These are phyloP conservation scores for Hirtodrosophila trivittata DNA, from an alignment of 2,888 invertebrate species.

Conservation along the genomic window DNA sequence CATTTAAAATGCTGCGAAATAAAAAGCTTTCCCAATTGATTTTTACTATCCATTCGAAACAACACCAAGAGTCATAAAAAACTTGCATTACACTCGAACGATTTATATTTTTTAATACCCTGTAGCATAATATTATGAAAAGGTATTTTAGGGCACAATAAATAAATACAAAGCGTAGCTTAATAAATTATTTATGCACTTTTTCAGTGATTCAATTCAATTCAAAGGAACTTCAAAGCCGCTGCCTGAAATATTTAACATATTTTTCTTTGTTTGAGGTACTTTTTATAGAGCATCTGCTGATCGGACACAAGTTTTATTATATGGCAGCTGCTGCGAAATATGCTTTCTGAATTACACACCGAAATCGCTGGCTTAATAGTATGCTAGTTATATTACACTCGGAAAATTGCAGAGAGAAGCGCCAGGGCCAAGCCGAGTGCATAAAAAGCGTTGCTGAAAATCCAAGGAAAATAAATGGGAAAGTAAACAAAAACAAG, in stretches of 20 bases:
- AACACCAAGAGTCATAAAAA: conserved; percentile 32
- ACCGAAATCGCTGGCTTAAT: conserved; percentile 67
- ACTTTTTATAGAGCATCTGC: no score
- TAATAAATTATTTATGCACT: no score
- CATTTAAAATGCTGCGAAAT: conserved; percentile 47
- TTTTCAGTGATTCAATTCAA: no score
- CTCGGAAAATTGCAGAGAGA: conserved; percentile 33
- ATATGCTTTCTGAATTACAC: conserved; percentile 49
- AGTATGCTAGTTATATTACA: conserved; percentile 56
- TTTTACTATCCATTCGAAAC: conserved; percentile 29
- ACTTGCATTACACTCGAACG: conserved; percentile 43
- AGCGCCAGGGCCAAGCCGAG: conserved; percentile 31
- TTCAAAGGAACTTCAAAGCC: no score
- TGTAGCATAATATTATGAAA: neutral
- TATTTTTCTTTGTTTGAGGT: no score
- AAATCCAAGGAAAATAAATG: conserved; percentile 41
- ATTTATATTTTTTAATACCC: conserved; percentile 41
- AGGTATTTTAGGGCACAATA: conserved; percentile 2
- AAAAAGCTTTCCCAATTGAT: conserved; percentile 50
- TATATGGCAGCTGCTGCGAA: conserved; percentile 36
- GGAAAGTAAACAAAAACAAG: conserved; percentile 13
- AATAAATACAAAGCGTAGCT: neutral
- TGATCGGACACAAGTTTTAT: conserved; percentile 20
- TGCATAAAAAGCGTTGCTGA: conserved; percentile 15
- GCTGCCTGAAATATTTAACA: no score